Conservation (phyloP, 2,888 invertebrate genomes). For the Teinopalpus imperialis region DNA sequence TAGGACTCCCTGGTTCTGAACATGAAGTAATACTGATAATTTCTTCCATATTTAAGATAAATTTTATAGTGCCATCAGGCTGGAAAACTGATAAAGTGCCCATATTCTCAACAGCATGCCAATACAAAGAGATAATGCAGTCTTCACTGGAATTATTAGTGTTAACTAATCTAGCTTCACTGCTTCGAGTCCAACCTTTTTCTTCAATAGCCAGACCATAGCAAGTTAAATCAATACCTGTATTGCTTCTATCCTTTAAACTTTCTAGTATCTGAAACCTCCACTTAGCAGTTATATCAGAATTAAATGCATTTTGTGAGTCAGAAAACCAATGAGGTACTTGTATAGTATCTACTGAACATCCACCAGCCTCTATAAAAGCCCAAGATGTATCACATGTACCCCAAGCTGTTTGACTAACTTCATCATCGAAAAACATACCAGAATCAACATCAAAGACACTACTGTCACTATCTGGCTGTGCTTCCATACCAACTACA, state of each 20-base stretch:
- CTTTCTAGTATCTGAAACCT: slow-evolving; percentile 86
- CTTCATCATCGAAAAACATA: slow-evolving; percentile 90
- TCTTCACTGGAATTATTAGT: slow-evolving; percentile 84
- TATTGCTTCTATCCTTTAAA: slow-evolving; percentile 82
- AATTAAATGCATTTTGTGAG: slow-evolving; percentile 79
- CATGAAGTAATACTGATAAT: slow-evolving; percentile 89
- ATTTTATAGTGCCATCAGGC: slow-evolving; percentile 90
- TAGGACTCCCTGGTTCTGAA: slow-evolving; percentile 90
- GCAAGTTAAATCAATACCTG: slow-evolving; percentile 76
- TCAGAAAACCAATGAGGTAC: slow-evolving; percentile 91
- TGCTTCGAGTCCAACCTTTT: slow-evolving; percentile 92
- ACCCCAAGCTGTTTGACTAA: slow-evolving; percentile 88
- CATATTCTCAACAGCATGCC: slow-evolving; percentile 88
- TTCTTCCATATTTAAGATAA: slow-evolving; percentile 87
- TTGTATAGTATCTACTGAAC: slow-evolving; percentile 86
- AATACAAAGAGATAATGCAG: slow-evolving; percentile 90
- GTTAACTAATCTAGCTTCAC: slow-evolving; percentile 87
- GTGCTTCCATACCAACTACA: slow-evolving; percentile 91
- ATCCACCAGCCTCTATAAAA: slow-evolving; percentile 91
- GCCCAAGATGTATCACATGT: slow-evolving; percentile 92
- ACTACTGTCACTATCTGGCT: slow-evolving; percentile 91
- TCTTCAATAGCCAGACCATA: slow-evolving; percentile 92
- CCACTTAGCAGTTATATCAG: slow-evolving; percentile 88
- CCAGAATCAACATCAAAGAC: slow-evolving; percentile 91
- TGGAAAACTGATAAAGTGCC: slow-evolving; percentile 89